Base-by-base conservation (phyloP, 37 sponge, comb jelly and placozoan species). In the Diacarnus erythraeanus region DNA sequence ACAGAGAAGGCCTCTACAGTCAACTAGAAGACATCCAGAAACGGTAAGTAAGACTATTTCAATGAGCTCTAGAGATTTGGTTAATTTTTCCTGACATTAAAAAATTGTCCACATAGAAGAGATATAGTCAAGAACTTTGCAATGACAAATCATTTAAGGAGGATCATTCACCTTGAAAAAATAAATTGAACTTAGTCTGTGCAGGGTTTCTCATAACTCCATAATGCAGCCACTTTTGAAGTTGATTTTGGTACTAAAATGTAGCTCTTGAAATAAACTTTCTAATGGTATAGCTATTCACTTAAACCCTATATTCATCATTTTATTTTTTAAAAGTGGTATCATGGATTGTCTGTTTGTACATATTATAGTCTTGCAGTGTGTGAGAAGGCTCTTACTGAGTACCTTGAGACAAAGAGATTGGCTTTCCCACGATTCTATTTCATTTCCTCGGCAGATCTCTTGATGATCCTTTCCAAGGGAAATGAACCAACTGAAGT, bases 361-460 rank as follows among this genome's bases (percentile, higher is more conserved):
- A 41, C 39, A 15, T 42, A 23, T 71, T 5, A 6, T 40, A 76
- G 99, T 25, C 76, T 98, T 58, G 68, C 97, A 26, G 82, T 94
- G 21, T 98, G 99, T 77, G 97, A 98, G 89, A 98, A 98, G 65
- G 99, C 99, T 18, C 83, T 98, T 58, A 97, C 97, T 57, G 97
- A 98, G 42, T 98, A 98, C 82, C 78, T 98, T 84, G 99, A 98
- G 72, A 98, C 97, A 57, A 98, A 98, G 81, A 87, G 99, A 58
- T 89, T 98, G 20, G 94, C 95, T n/a, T 98, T 98, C 80, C 99
- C 99, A 33, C 84, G 99, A n/a, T 98, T 98, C 90, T 98, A 98
- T 77, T 98, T 98, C 78, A 86, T 98, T 57, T 98, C 99, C 3
- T 91, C 99, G 42, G 94, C 93, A 61, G 99, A 98, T 76, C 87